Evolutionary conservation across 2,113 vertebrate species (phyloP).

Genomic region (Phrynocephalus versicolor): DNA sequence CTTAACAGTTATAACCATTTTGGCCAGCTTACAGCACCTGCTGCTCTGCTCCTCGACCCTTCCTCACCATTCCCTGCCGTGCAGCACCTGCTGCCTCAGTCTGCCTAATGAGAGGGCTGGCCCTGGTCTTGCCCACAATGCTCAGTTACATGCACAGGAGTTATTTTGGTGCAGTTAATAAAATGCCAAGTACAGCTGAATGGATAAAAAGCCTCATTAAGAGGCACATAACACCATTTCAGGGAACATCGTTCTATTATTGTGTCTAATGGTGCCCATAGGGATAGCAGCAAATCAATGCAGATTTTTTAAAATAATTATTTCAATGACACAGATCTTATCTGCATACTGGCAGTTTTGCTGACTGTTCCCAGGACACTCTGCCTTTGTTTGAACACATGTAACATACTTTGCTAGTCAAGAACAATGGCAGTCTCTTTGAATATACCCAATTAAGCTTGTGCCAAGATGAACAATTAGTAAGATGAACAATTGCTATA

Average conservation of each 20-base stretch:
- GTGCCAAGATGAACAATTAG: constrained; percentile 42
- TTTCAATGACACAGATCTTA: constrained; percentile 60
- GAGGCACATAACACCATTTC: constrained; percentile 57
- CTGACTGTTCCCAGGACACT: constrained; percentile 63
- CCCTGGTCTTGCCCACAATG: not conserved
- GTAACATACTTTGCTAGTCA: constrained; percentile 32
- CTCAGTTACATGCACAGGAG: not conserved
- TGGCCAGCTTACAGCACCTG: not conserved
- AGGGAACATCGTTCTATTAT: constrained; percentile 67
- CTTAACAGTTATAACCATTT: no score
- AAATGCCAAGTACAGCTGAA: constrained; percentile 47
- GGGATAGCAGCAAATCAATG: constrained; percentile 60
- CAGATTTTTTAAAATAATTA: constrained; percentile 37
- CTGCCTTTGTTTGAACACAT: constrained; percentile 59
- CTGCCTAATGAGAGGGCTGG: not conserved
- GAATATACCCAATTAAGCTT: constrained; percentile 43
- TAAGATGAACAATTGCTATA: constrained; percentile 1
- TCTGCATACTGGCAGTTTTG: constrained; percentile 62
- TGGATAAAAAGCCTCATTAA: constrained; percentile 64
- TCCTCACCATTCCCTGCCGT: not conserved
- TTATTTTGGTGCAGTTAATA: constrained; percentile 62
- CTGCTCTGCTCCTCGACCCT: not conserved
- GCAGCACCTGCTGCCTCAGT: not conserved
- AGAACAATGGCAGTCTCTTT: constrained; percentile 41
- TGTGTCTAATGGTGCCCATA: constrained; percentile 43